Conservation (phyloP, 2,113 vertebrate genomes). For the Tetrao urogallus region DNA sequence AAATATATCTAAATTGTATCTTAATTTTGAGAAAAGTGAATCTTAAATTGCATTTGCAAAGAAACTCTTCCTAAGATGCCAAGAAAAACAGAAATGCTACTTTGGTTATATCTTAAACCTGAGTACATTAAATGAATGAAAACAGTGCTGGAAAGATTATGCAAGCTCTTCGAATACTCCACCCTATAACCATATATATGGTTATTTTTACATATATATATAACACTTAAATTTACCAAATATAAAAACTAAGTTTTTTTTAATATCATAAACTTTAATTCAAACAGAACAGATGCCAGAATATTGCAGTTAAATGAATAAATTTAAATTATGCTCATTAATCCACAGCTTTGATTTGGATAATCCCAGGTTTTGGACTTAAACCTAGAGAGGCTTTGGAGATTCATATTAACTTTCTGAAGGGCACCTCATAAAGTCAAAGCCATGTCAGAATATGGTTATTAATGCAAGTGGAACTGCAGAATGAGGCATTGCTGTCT, state of each 20-base stretch:
- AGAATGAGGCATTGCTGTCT: not conserved
- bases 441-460: not conserved
- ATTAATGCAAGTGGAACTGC: not conserved
- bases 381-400: conserved; percentile 67
- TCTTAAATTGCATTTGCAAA: not conserved
- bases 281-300: conserved; percentile 24
- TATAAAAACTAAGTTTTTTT: not conserved
- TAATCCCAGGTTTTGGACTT: conserved; percentile 72
- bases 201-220: too few species aligned
- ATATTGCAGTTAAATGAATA: conserved; percentile 64
- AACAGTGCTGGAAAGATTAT: not conserved
- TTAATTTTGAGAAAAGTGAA: not conserved
- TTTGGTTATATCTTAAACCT: not conserved
- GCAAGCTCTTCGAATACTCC: not conserved
- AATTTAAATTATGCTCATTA: conserved; percentile 69
- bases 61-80: not conserved
- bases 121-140: not conserved
- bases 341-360: conserved; percentile 58
- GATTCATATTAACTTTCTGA: conserved; percentile 62
- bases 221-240: not conserved
- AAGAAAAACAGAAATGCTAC: not conserved
- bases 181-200: not conserved
- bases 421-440: conserved; percentile 53
- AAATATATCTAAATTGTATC: not conserved
- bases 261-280: not conserved